phyloP scores from a whole-genome alignment of 2,888 invertebrate species.

The Nesidiocoris tenuis region DNA sequence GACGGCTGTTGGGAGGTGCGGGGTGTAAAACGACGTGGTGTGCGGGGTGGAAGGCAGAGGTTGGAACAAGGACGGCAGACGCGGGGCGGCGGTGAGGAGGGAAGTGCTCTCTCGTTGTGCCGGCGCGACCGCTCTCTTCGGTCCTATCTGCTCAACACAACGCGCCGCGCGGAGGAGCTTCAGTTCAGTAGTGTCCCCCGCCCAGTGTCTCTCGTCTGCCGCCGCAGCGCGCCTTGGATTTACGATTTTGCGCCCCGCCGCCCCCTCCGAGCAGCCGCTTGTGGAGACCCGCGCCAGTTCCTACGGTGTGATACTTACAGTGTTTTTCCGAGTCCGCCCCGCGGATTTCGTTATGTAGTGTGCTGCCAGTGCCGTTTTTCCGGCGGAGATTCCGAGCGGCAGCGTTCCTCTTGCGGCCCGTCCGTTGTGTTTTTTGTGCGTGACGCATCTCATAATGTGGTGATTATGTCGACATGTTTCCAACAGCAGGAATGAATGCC shows the following conservation, averaged over 20 bases:
- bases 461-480: constrained; percentile 66
- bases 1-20: constrained; percentile 33
- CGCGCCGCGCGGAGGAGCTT: background rate
- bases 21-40: constrained; percentile 1
- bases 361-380: constrained; percentile 53
- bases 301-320: background rate
- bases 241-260: background rate
- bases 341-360: background rate
- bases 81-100: constrained; percentile 44
- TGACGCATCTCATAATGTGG: constrained; percentile 49
- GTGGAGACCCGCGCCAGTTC: background rate
- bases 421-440: background rate
- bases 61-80: constrained; percentile 45
- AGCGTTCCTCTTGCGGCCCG: background rate
- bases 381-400: background rate
- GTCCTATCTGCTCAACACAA: background rate
- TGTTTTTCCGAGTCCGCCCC: constrained; percentile 56
- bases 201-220: constrained; percentile 1
- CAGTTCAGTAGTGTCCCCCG: constrained; percentile 46
- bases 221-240: background rate
- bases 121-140: constrained; percentile 50
- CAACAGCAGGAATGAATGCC: constrained; percentile 83
- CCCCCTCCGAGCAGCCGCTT: background rate
- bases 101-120: constrained; percentile 52
- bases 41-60: constrained; percentile 37